These are phyloP conservation scores for Ameiurus melas DNA, from an alignment of 2,113 vertebrate genomes.

Conservation along the genomic window DNA sequence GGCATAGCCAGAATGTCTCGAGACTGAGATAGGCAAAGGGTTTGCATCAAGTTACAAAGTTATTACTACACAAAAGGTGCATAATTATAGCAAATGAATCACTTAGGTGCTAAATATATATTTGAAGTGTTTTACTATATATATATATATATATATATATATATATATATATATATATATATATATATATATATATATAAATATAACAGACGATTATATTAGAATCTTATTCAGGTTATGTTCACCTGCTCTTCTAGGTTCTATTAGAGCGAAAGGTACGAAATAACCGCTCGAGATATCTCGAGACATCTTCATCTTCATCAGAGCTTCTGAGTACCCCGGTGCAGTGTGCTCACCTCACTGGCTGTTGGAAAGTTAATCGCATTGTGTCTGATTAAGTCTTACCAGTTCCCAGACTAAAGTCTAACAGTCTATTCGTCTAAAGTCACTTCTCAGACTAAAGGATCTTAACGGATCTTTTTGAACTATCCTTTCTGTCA, in stretches of 20 bases:
- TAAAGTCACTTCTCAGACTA: too few species aligned
- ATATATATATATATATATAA: too few species aligned
- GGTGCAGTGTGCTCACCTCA: conserved; percentile 54
- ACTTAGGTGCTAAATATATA: background rate
- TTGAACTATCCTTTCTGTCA: background rate
- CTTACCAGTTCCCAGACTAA: conserved; percentile 60
- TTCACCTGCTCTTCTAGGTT: background rate
- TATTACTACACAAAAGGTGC: background rate
- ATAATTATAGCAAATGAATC: background rate
- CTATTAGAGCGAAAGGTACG: background rate
- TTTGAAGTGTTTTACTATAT: background rate
- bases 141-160: too few species aligned
- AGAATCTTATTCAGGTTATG: too few species aligned
- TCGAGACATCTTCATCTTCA: background rate
- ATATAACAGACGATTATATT: too few species aligned
- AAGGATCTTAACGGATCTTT: too few species aligned
- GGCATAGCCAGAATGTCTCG: background rate
- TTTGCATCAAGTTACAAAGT: background rate
- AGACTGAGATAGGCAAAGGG: background rate
- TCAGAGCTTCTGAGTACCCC: background rate
- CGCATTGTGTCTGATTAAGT: conserved; percentile 66
- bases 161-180: too few species aligned
- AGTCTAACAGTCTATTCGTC: too few species aligned
- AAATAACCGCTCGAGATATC: background rate
- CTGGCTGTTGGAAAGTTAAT: conserved; percentile 69